These are phyloP conservation scores for Trichoplax adhaerens DNA, from an alignment of 37 sponge, comb jelly and placozoan species.

Conservation along the genomic window DNA sequence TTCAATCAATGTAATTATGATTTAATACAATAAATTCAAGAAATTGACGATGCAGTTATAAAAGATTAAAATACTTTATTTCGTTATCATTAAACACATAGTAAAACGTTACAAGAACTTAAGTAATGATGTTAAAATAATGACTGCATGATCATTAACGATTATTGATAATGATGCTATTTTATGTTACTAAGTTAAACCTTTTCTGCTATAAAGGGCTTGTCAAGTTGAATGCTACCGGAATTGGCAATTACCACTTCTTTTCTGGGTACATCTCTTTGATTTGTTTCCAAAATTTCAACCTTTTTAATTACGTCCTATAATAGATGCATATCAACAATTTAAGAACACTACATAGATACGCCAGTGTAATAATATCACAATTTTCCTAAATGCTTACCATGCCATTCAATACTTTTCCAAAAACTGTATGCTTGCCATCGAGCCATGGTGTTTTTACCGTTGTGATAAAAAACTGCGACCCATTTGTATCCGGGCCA, in stretches of 20 bases:
- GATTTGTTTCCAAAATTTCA: conserved; percentile 38
- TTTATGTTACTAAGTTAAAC: background rate
- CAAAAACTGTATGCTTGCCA: conserved; percentile 67
- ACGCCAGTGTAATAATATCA: background rate
- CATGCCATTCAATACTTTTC: conserved; percentile 69
- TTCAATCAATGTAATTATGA: too few relatives aligned
- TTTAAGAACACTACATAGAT: background rate
- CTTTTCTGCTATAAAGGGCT: conserved; percentile 35
- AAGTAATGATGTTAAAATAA: too few relatives aligned
- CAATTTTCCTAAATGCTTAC: conserved; percentile 17
- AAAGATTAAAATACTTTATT: too few relatives aligned
- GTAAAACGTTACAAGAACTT: too few relatives aligned
- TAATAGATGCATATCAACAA: background rate
- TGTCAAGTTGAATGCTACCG: conserved; percentile 30
- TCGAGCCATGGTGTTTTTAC: conserved; percentile 17
- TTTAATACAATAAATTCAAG: too few relatives aligned
- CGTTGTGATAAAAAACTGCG: conserved; percentile 16
- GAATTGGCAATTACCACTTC: conserved; percentile 52
- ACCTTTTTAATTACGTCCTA: conserved; percentile 53
- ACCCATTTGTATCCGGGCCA: conserved; percentile 12
- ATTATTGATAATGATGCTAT: too few relatives aligned
- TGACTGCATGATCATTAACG: too few relatives aligned
- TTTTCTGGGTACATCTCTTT: conserved; percentile 35
- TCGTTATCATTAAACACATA: too few relatives aligned
- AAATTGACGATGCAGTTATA: too few relatives aligned